Evolutionary conservation across 2,888 invertebrate species (phyloP), one percentile per base, ranked within the genome.

Genomic region (Congeria kusceri): DNA sequence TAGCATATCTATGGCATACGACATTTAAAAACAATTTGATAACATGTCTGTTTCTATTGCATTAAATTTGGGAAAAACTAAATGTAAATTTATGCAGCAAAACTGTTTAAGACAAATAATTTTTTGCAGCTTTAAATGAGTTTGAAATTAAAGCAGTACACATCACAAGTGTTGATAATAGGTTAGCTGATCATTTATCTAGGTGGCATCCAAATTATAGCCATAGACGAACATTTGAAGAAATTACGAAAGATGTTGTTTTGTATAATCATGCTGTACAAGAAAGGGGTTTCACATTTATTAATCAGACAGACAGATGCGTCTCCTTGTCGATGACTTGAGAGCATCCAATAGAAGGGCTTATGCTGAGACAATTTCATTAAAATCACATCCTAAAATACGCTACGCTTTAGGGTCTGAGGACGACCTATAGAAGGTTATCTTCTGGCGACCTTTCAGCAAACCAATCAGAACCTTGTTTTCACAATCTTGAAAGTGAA

Each of bases 61-160:
- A 23, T 18, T 76, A 1, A 66, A 66, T 66, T 25, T 46, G 46
- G 71, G 71, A n/a, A 66, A 66, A 29, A n/a, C 71, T 18, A 61
- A 23, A 15, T 27, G 56, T 46, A 15, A 3, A 7, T 63, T 61
- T 66, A 56, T 77, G 57, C 77, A 71, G 23, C 13, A 57, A 13
- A n/a, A n/a, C n/a, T 70, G 70, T 70, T 47, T 77, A 7, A 32
- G 77, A 39, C 70, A 77, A 66, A 65, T 77, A 23, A 70, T 70
- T 70, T 59, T 18, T 71, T 20, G 46, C 62, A n/a, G 32, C 66
- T 13, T 7, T 65, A 5, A 18, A 71, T 32, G 56, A 70, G 23
- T 77, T 66, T 77, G 70, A 1, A n/a, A n/a, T n/a, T n/a, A n/a
- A n/a, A n/a, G n/a, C n/a, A n/a, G 9, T 3, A 23, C 70, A 76